These are phyloP conservation scores for Peromyscus aztecus DNA, from an alignment of 2,797 vertebrate genomes.

Conservation along the genomic window DNA sequence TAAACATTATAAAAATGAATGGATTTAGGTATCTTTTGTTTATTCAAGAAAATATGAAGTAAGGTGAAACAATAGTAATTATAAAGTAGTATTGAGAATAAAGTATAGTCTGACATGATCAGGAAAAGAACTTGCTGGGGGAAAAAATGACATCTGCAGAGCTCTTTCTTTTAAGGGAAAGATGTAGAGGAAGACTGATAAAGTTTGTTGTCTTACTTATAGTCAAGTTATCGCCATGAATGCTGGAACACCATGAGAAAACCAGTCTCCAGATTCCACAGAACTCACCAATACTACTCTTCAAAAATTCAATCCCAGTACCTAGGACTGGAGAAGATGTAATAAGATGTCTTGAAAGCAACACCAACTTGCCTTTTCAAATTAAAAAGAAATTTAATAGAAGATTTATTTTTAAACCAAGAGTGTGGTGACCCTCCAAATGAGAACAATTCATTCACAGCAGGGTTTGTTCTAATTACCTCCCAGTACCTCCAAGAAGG, in stretches of 20 bases:
- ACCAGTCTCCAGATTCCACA: not conserved
- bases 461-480: not conserved
- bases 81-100: slow-evolving; percentile 56
- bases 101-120: slow-evolving; percentile 43
- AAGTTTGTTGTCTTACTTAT: slow-evolving; percentile 63
- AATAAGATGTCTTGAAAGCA: not conserved
- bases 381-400: not conserved
- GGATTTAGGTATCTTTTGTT: not conserved
- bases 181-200: slow-evolving; percentile 50
- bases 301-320: not conserved
- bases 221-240: slow-evolving; percentile 51
- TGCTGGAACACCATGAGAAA: slow-evolving; percentile 4
- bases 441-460: not conserved
- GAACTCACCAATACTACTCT: not conserved
- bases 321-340: not conserved
- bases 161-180: slow-evolving; percentile 46
- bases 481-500: not conserved
- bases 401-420: not conserved
- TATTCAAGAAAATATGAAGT: slow-evolving; percentile 2
- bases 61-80: slow-evolving; percentile 57
- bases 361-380: not conserved
- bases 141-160: slow-evolving; percentile 51
- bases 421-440: not conserved
- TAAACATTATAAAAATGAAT: slow-evolving; percentile 42
- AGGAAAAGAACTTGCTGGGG: slow-evolving; percentile 18